Conservation (phyloP, 2,113 vertebrate species). For the Potamarius usumacintae region DNA sequence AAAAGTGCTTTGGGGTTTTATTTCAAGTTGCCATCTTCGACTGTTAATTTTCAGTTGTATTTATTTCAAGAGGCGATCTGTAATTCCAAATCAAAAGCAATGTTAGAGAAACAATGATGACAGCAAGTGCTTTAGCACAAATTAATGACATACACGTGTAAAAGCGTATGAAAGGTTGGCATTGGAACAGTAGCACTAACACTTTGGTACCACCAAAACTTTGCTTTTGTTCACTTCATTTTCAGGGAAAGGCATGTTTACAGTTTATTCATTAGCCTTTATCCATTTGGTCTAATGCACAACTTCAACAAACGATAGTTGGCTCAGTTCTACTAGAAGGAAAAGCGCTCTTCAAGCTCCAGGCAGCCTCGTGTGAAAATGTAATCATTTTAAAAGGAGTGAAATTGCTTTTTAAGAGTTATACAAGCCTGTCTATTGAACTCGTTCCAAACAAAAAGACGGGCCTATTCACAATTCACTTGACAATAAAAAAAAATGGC, state of each 20-base stretch:
- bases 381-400: slow-evolving; percentile 24
- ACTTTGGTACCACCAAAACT: slow-evolving; percentile 21
- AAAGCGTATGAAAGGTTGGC: slow-evolving; percentile 24
- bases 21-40: slow-evolving; percentile 43
- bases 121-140: slow-evolving; percentile 41
- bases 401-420: slow-evolving; percentile 38
- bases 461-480: slow-evolving; percentile 18
- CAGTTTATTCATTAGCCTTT: slow-evolving; percentile 28
- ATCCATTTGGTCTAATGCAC: slow-evolving; percentile 25
- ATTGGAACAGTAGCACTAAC: slow-evolving; percentile 31
- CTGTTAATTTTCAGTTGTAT: slow-evolving; percentile 35
- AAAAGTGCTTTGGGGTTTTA: slow-evolving; percentile 31
- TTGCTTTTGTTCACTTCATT: slow-evolving; percentile 1
- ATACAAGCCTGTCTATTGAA: slow-evolving; percentile 30
- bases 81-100: slow-evolving; percentile 29
- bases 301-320: slow-evolving; percentile 19
- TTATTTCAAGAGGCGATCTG: slow-evolving; percentile 13
- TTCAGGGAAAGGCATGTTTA: neutral
- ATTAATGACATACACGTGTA: slow-evolving; percentile 49
- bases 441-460: slow-evolving; percentile 3
- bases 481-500: neutral
- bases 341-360: slow-evolving; percentile 18
- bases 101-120: slow-evolving; percentile 40
- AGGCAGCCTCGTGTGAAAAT: neutral
- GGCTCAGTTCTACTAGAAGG: slow-evolving; percentile 8